Percentiles rank a stretch among this genome's conserved stretches.
These are phyloP conservation scores for Notodonta ziczac DNA, from an alignment of 2,888 invertebrate species.

Conservation along the genomic window DNA sequence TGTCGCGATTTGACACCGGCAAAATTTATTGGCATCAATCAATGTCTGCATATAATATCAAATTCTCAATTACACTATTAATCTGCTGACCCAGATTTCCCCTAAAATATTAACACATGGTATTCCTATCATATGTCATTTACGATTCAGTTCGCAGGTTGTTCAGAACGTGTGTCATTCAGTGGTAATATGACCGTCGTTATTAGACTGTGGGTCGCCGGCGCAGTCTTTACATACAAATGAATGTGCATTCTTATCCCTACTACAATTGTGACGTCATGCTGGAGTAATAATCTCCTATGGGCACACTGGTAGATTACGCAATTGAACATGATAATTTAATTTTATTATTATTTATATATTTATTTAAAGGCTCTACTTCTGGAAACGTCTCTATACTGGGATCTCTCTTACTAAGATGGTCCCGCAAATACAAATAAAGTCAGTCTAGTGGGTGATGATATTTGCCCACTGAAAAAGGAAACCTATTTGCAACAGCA, in stretches of 20 bases:
- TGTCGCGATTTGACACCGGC: no score
- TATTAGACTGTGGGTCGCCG: conserved; percentile 63
- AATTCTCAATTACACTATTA: no score
- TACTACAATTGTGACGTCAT: conserved; percentile 49
- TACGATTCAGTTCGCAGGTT: conserved; percentile 60
- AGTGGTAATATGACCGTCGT: conserved; percentile 62
- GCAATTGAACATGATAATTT: neutral
- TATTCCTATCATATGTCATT: conserved; percentile 47
- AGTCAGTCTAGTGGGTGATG: no score
- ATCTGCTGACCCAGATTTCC: conserved; percentile 8
- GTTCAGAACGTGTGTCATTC: conserved; percentile 60
- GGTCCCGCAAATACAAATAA: no score
- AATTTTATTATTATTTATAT: no score
- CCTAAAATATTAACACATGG: conserved; percentile 22
- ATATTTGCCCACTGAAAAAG: no score
- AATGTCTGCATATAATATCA: no score
- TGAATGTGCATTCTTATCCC: conserved; percentile 56
- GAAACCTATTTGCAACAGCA: no score
- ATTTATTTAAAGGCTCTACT: no score
- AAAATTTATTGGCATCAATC: no score
- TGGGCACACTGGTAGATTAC: neutral
- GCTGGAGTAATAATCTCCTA: conserved; percentile 36
- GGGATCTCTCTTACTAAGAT: no score
- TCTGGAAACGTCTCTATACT: no score
- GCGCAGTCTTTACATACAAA: conserved; percentile 69